phyloP scores from a whole-genome alignment of 2,113 vertebrate species.

The Myanophis thanlyinensis region DNA sequence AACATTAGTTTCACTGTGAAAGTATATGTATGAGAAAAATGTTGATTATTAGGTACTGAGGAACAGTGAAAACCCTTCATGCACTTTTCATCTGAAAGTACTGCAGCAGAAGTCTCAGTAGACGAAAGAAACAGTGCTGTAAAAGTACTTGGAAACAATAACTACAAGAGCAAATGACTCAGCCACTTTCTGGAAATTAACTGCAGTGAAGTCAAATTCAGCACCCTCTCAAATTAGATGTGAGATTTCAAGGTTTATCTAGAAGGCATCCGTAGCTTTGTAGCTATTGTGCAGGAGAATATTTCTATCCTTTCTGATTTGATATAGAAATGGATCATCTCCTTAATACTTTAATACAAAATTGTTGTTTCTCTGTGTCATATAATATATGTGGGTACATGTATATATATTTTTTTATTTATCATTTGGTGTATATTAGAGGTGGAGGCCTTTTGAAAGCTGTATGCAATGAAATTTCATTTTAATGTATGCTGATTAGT shows the following conservation, averaged over 20 bases:
- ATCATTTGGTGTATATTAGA: too few species aligned
- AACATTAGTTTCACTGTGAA: not conserved
- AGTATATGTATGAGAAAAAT: not conserved
- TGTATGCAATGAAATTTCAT: too few species aligned
- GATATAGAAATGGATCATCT: not conserved
- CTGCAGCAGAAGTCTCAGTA: not conserved
- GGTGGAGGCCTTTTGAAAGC: too few species aligned
- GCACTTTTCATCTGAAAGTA: not conserved
- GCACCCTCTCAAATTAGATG: not conserved
- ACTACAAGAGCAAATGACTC: not conserved
- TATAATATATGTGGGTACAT: too few species aligned
- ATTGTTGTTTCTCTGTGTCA: too few species aligned
- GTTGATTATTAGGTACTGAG: not conserved
- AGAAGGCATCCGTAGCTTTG: not conserved
- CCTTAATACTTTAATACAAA: not conserved
- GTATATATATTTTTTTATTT: too few species aligned
- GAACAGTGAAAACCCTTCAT: not conserved
- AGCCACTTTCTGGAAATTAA: not conserved
- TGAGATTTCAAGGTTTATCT: not conserved
- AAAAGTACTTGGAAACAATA: not conserved
- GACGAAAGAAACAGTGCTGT: not conserved
- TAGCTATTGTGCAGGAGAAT: not conserved
- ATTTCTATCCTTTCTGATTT: not conserved
- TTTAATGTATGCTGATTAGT: too few species aligned
- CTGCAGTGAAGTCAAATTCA: not conserved